phyloP scores from a whole-genome alignment of 35 echinoderm and acorn worm species.

The Anneissia japonica region DNA sequence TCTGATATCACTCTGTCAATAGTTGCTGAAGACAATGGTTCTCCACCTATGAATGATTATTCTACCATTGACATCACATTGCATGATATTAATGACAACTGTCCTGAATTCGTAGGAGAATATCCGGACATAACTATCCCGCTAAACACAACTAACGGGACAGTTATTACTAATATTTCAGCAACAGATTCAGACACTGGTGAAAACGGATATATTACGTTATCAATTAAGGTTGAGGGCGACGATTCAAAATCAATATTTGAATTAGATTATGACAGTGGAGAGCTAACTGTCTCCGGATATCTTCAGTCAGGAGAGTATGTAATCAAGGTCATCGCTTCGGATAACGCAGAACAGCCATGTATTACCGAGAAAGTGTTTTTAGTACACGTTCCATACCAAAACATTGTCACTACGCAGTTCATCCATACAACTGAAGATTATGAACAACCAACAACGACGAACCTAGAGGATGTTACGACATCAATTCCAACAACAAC shows the following conservation, averaged over 20 bases:
- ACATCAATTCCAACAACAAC: too few relatives aligned
- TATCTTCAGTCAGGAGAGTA: neutral
- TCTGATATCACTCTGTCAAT: neutral
- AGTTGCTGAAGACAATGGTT: neutral
- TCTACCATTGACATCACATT: neutral
- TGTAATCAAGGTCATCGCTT: neutral
- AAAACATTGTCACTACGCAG: too few relatives aligned
- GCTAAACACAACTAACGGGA: neutral
- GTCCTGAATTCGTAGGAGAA: neutral
- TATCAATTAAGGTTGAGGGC: neutral
- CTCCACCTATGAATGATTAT: neutral
- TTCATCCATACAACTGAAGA: too few relatives aligned
- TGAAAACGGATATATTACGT: neutral
- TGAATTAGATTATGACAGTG: neutral
- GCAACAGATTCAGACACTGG: neutral
- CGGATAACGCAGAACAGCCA: neutral
- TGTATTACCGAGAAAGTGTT: neutral
- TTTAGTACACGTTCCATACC: too few relatives aligned
- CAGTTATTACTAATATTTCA: neutral
- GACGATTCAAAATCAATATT: neutral
- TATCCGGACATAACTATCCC: neutral
- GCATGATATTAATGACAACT: slow-evolving; percentile 6
- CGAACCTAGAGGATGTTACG: too few relatives aligned
- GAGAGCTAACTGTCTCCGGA: neutral
- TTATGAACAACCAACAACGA: too few relatives aligned